phyloP scores from a whole-genome alignment of 1,140 invertebrate genomes.

The Rhopalosiphum maidis region DNA sequence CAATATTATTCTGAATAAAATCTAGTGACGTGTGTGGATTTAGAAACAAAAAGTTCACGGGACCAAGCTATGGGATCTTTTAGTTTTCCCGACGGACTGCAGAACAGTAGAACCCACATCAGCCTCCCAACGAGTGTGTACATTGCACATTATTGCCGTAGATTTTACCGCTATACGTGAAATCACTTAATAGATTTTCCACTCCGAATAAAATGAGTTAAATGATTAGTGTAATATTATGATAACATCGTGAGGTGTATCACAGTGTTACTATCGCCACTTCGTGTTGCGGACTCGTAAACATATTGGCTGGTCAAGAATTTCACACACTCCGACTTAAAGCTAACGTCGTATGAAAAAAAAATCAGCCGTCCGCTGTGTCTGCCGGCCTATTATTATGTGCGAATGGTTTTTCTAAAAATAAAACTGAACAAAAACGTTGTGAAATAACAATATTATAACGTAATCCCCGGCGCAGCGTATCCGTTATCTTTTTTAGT shows the following conservation, averaged over 20 bases:
- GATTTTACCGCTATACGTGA: background rate
- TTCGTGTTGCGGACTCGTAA: background rate
- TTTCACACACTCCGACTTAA: background rate
- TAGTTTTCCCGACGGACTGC: no score
- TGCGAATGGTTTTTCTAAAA: slow-evolving; percentile 2
- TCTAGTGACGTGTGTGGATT: no score
- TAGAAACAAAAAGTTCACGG: no score
- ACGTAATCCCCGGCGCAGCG: background rate
- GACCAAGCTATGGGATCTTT: no score
- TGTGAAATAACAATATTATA: background rate
- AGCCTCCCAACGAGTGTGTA: no score
- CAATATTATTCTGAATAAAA: background rate
- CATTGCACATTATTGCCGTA: no score
- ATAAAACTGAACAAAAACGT: slow-evolving; percentile 6
- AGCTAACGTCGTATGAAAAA: background rate
- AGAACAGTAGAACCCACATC: no score
- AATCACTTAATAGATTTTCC: background rate
- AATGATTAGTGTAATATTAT: background rate
- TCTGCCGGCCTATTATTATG: background rate
- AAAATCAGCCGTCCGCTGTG: background rate
- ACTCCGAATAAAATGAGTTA: background rate
- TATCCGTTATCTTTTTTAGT: background rate
- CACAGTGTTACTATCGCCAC: no score
- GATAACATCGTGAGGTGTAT: background rate
- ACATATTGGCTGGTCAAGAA: background rate